These are phyloP conservation scores for Lamproptera curius DNA, from an alignment of 2,888 invertebrate genomes.

Conservation along the genomic window DNA sequence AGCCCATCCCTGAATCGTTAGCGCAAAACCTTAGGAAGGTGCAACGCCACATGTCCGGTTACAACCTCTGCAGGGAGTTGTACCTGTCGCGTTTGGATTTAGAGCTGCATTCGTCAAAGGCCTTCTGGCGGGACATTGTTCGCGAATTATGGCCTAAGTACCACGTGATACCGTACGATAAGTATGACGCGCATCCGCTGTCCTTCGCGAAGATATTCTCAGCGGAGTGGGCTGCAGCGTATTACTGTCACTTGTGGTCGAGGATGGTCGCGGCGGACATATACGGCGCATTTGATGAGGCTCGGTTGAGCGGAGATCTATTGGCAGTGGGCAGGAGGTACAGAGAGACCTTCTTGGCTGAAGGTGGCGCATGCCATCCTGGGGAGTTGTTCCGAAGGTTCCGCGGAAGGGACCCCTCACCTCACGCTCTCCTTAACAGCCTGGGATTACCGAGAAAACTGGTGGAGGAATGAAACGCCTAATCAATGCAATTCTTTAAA, in stretches of 20 bases:
- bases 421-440: constrained; percentile 85
- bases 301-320: constrained; percentile 70
- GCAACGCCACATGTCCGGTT: constrained; percentile 87
- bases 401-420: constrained; percentile 93
- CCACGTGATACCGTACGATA: constrained; percentile 85
- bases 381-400: constrained; percentile 93
- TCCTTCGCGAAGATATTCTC: constrained; percentile 90
- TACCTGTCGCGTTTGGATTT: constrained; percentile 91
- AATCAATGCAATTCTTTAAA: constrained; percentile 9
- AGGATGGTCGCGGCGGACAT: constrained; percentile 94
- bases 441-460: constrained; percentile 72
- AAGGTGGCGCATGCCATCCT: constrained; percentile 89
- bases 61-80: constrained; percentile 87
- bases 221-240: constrained; percentile 91
- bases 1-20: constrained; percentile 82
- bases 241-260: constrained; percentile 92
- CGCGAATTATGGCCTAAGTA: constrained; percentile 89
- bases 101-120: constrained; percentile 85
- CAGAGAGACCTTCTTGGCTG: constrained; percentile 88
- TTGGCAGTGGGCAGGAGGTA: constrained; percentile 83
- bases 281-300: constrained; percentile 90
- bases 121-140: constrained; percentile 91
- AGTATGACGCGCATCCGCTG: constrained; percentile 90
- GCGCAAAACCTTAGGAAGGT: constrained; percentile 80
- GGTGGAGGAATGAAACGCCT: constrained; percentile 42